Conservation (phyloP, 92 coral and sea anemone species). For the Scolanthus callimorphus region DNA sequence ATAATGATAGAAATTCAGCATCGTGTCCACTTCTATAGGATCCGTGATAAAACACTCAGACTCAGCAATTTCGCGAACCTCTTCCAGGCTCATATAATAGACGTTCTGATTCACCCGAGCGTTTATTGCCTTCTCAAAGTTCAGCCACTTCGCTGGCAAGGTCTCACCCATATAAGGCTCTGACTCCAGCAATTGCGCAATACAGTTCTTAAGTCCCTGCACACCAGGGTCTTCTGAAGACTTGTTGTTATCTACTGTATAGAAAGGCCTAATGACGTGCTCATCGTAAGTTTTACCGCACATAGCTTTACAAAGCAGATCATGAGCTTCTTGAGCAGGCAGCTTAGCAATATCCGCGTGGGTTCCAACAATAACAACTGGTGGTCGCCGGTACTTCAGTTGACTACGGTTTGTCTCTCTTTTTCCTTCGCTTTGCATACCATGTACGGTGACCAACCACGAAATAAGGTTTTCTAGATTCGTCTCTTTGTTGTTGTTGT, state of each 20-base stretch:
- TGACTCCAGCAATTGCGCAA: slow-evolving; percentile 5
- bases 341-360: not conserved
- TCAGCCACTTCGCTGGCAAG: too few species aligned
- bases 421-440: slow-evolving; percentile 21
- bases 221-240: slow-evolving; percentile 2
- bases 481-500: slow-evolving; percentile 60
- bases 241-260: not conserved
- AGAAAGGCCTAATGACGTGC: not conserved
- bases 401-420: not conserved
- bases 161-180: too few species aligned
- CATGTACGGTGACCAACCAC: slow-evolving; percentile 76
- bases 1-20: slow-evolving; percentile 68
- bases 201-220: not conserved
- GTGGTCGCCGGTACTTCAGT: not conserved
- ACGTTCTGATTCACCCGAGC: slow-evolving; percentile 54
- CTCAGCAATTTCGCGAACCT: slow-evolving; percentile 50
- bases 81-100: slow-evolving; percentile 40
- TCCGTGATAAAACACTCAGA: too few species aligned
- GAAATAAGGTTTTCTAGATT: too few species aligned
- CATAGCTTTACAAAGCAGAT: not conserved
- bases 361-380: slow-evolving; percentile 5
- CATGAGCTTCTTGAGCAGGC: not conserved
- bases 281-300: not conserved
- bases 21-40: slow-evolving; percentile 33
- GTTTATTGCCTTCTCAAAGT: too few species aligned